Evolutionary conservation across 2,797 vertebrate species (phyloP), one percentile per base, ranked within the genome.

Genomic region (Muscicapa striata): DNA sequence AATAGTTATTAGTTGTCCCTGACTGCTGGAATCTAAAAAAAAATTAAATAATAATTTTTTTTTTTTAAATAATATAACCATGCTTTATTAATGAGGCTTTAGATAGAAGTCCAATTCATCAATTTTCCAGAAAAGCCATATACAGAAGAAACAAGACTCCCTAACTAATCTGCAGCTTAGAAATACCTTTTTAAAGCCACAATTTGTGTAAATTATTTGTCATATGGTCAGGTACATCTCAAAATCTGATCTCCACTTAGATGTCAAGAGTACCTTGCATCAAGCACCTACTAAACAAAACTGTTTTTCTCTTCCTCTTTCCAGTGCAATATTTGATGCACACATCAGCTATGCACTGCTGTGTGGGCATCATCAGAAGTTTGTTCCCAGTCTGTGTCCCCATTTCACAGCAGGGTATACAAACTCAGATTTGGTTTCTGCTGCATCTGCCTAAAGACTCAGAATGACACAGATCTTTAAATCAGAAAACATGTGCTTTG

Each of bases 221-320:
- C 59, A 20, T 62, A 91, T 19, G 5, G 34, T 67, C 54, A 85
- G 43, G 40, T 62, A 75, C 49, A 49, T 78, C 79, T 92, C 64
- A 74, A 79, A 93, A 94, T 92, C 61, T 92, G 59, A 79, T 92
- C 55, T 59, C 57, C 46, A 43, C 49, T 72, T 77, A 77, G 54
- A 86, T 77, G 59, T 81, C 38, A 77, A 61, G 52, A 73, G 27
- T 69, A 26, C 12, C 90, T 92, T 82, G 22, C n/a, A 82, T 74
- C 34, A 67, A 90, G 32, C 43, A 77, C 57, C 52, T 77, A 32
- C 29, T 48, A 49, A 83, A 84, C 6, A 61, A 73, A 79, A 63
- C 38, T 46, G 6, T 48, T 87, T 78, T 79, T 64, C 16, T 46
- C 7, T 78, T 79, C 61, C 16, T 46, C 7, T 74, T 84, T 49